Evolutionary conservation across 2,797 vertebrate species (phyloP).

Genomic region (Microtus obscurus): DNA sequence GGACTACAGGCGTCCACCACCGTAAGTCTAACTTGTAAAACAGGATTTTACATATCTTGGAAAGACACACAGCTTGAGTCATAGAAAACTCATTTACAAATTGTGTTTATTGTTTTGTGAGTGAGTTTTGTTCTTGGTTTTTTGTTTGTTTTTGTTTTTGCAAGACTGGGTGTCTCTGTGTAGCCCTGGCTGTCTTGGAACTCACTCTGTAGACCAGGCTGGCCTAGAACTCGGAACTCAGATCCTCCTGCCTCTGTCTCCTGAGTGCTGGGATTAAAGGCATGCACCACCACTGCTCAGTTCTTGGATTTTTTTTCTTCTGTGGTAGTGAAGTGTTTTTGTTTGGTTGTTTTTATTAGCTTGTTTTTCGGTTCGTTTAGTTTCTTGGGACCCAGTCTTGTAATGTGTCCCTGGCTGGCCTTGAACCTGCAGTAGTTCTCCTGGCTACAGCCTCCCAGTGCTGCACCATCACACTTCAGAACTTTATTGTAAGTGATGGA

Average conservation of each 20-base stretch:
- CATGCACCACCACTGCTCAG: background rate
- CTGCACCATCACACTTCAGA: background rate
- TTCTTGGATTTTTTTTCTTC: background rate
- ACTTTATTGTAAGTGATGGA: background rate
- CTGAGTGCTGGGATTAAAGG: background rate
- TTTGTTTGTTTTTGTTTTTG: background rate
- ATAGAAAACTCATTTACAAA: background rate
- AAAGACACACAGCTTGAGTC: background rate
- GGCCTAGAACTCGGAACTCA: background rate
- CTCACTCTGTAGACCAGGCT: background rate
- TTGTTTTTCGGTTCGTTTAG: too few relatives aligned
- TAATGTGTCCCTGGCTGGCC: too few relatives aligned
- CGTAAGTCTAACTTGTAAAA: background rate
- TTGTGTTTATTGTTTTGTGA: background rate
- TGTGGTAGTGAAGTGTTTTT: background rate
- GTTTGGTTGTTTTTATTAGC: background rate
- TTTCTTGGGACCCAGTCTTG: background rate
- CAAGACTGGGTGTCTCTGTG: background rate
- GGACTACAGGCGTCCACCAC: background rate
- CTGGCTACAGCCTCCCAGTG: too few relatives aligned
- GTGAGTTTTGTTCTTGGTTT: background rate
- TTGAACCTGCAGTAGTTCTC: background rate
- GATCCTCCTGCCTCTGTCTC: background rate
- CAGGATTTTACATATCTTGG: background rate
- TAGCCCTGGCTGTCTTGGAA: background rate